phyloP scores from a whole-genome alignment of 2,888 invertebrate genomes.

The Acronicta aceris region DNA sequence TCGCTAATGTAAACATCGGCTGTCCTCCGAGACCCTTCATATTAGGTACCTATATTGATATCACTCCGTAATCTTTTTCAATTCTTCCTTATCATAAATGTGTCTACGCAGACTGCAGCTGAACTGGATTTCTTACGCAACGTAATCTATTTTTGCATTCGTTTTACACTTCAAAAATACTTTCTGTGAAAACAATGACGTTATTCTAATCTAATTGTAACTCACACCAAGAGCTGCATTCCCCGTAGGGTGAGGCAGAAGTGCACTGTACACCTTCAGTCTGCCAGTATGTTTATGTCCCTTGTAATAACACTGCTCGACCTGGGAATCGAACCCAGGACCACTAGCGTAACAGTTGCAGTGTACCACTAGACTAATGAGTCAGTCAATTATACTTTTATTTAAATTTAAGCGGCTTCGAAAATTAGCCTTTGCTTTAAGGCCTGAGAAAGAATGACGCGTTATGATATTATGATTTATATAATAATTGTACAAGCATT shows the following conservation, averaged over 20 bases:
- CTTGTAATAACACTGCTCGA: too few species aligned
- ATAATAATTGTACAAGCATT: conserved; percentile 30
- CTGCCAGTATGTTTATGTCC: too few species aligned
- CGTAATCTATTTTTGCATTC: conserved; percentile 23
- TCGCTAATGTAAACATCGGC: background rate
- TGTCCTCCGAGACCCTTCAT: background rate
- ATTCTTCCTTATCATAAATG: conserved; percentile 5
- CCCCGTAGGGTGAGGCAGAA: too few species aligned
- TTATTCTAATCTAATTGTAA: conserved; percentile 7
- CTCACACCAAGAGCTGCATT: background rate
- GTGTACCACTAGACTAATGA: too few species aligned
- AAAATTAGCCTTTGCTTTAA: too few species aligned
- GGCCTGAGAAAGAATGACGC: too few species aligned
- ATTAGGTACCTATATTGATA: too few species aligned
- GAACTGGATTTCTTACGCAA: conserved; percentile 20
- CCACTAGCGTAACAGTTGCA: too few species aligned
- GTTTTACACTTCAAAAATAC: conserved; percentile 13
- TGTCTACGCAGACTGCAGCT: conserved; percentile 14
- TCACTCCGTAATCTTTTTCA: conserved; percentile 6
- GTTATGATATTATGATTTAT: conserved; percentile 9
- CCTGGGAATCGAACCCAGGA: too few species aligned
- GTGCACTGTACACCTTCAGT: too few species aligned
- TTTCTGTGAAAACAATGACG: conserved; percentile 23
- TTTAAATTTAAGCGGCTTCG: too few species aligned
- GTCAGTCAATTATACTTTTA: too few species aligned